Evolutionary conservation across 2,113 vertebrate genomes (phyloP), one percentile per base, ranked within the genome.

Genomic region (Notothenia rossii): DNA sequence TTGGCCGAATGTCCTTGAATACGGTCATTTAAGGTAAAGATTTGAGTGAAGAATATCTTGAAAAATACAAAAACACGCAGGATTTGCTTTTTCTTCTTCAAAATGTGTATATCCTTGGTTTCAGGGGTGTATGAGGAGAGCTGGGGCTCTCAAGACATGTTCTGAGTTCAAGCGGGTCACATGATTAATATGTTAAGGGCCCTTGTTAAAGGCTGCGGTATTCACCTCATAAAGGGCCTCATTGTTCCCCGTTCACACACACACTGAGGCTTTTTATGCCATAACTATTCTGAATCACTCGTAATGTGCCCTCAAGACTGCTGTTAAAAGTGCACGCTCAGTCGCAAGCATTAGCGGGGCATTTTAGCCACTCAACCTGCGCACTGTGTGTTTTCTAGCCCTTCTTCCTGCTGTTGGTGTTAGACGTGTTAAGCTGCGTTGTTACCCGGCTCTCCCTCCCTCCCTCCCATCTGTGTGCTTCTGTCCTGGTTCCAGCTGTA

Each of bases 141-240:
- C 49, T 22, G 12, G 51, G 67, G 51, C 56, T 62, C 25, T 60
- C 49, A 70, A 81, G 68, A 63, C 62, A 67, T 83, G 76, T 73
- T 74, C 75, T 60, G 79, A 71, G 72, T 65, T 79, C 59, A 64
- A 70, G 71, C 25, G 12, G 82, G 80, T 93, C 93, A 93, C 91
- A 88, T 91, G 89, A 73, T 75, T 77, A 66, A 88, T 88, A 89
- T 92, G 89, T 88, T 85, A 85, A 90, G 77, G 84, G 71, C 60
- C 68, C 89, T 91, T 89, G 85, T 90, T 91, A 80, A 89, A 85
- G 74, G 74, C 89, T 75, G 79, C 46, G 70, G 82, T 85, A 81
- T 90, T 87, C 82, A 74, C 79, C 68, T 75, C 77, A 90, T 92
- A 92, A 93, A 93, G 82, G 90, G 81, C 79, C 45, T n/a, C 86